Evolutionary conservation across 1,140 invertebrate genomes (phyloP), one percentile per base, ranked within the genome.

Genomic region (Diorhabda carinulata): DNA sequence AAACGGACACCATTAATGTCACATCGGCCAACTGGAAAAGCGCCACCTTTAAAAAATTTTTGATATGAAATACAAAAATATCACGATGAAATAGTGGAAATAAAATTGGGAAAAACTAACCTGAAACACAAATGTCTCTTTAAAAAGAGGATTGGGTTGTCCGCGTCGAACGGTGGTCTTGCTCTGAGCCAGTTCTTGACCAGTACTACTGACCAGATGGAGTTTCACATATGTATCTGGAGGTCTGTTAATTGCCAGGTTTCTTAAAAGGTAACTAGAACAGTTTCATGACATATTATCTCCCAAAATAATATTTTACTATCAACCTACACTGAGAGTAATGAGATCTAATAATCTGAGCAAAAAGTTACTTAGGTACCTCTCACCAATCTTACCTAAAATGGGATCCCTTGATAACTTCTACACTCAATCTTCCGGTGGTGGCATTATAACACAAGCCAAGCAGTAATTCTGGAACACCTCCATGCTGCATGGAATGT

Each of bases 81-180:
- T 25, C 25, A 25, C 25, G 25, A 25, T 25, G 25, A 25, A 25
- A 25, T 25, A 1, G 1, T 25, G 25, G 25, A 25, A 25, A 25
- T 25, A 25, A 25, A 25, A 25, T 25, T 25, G 25, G 43, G 6
- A 6, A n/a, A n/a, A 56, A 40, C 78, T 81, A 83, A 93, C 92
- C 86, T 97, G 95, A 84, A 97, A 98, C 81, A 97, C 91, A 82
- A 98, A 98, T 2, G 95, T 94, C 83, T 98, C 95, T 81, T 97
- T 97, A 79, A 96, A 98, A 5, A 97, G 87, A 57, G 95, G 95
- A 86, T 97, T 97, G 41, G 95, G 95, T 81, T 97, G 95, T 10
- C 93, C 94, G 45, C 95, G 86, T 72, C 93, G 85, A 1, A 96
- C 88, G 40, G 93, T 93, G 4, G 95, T 97, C 83, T 98, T 98